Percentiles rank a stretch among this genome's conserved stretches.
phyloP scores from a whole-genome alignment of 2,888 invertebrate genomes.

The Agrotis puta region DNA sequence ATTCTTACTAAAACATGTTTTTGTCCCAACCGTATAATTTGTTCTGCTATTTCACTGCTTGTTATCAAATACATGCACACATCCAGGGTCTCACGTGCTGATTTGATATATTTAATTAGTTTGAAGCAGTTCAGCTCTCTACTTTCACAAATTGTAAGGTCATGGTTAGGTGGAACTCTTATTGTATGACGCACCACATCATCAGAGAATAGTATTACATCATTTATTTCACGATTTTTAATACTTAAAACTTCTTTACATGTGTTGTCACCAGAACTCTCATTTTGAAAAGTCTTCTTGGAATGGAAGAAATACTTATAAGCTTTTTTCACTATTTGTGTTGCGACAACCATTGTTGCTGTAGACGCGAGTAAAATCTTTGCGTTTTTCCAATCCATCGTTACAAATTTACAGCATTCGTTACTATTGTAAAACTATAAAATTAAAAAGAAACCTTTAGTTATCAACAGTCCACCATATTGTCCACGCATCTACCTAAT shows the following conservation, averaged over 20 bases:
- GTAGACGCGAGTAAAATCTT: constrained; percentile 85
- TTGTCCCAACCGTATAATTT: constrained; percentile 86
- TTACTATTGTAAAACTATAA: constrained; percentile 58
- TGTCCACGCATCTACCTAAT: constrained; percentile 78
- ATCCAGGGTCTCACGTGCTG: constrained; percentile 87
- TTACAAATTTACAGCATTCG: constrained; percentile 64
- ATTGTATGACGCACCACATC: constrained; percentile 82
- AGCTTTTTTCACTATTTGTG: constrained; percentile 84
- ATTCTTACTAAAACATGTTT: constrained; percentile 87
- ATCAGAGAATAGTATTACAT: constrained; percentile 88
- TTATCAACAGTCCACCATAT: constrained; percentile 81
- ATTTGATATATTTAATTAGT: constrained; percentile 87
- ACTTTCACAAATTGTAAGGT: constrained; percentile 84
- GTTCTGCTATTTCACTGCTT: constrained; percentile 86
- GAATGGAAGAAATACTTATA: constrained; percentile 80
- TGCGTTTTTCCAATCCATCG: constrained; percentile 87
- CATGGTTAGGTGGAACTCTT: constrained; percentile 81
- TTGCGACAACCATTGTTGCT: constrained; percentile 83
- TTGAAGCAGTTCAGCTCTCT: constrained; percentile 87
- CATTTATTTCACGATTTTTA: constrained; percentile 87
- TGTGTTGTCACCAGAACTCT: constrained; percentile 73
- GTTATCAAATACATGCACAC: constrained; percentile 90
- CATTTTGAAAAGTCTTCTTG: constrained; percentile 68
- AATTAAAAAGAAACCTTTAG: constrained; percentile 65
- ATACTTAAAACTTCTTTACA: constrained; percentile 78